Percentiles rank a stretch among this genome's conserved stretches.
These are phyloP conservation scores for Orientallactaga bullata DNA, from an alignment of 2,113 vertebrate species.

Conservation along the genomic window DNA sequence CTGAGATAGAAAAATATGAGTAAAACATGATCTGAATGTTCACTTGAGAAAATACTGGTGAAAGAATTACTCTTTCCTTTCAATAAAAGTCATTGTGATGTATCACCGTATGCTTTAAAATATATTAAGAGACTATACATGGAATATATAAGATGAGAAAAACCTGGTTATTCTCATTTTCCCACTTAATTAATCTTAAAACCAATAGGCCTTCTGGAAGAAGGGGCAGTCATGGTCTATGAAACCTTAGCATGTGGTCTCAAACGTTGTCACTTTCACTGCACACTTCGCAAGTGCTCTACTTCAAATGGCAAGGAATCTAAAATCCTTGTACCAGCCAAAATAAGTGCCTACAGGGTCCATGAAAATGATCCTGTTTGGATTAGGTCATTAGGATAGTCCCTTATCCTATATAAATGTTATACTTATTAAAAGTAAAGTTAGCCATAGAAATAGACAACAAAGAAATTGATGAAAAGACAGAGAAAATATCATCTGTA, in stretches of 20 bases:
- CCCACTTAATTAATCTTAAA: too few relatives aligned
- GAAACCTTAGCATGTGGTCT: not conserved
- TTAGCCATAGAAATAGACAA: not conserved
- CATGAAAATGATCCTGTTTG: not conserved
- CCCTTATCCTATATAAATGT: not conserved
- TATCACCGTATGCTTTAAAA: not conserved
- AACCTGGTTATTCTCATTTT: too few relatives aligned
- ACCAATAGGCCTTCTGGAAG: too few relatives aligned
- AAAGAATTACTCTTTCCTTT: not conserved
- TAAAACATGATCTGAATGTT: not conserved
- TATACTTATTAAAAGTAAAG: not conserved
- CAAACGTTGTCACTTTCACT: not conserved
- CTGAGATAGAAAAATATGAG: not conserved
- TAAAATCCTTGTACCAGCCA: not conserved
- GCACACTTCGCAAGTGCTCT: not conserved
- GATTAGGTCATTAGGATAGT: not conserved
- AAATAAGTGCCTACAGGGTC: not conserved
- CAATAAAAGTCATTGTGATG: not conserved
- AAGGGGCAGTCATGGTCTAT: too few relatives aligned
- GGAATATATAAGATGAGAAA: too few relatives aligned
- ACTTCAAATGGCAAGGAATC: not conserved
- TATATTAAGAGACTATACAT: not conserved
- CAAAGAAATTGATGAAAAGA: not conserved
- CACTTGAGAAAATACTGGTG: conserved; percentile 37
- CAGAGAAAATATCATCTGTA: not conserved